Base-by-base conservation (phyloP, 2,888 invertebrate genomes). In the Caenorhabditis afra region DNA sequence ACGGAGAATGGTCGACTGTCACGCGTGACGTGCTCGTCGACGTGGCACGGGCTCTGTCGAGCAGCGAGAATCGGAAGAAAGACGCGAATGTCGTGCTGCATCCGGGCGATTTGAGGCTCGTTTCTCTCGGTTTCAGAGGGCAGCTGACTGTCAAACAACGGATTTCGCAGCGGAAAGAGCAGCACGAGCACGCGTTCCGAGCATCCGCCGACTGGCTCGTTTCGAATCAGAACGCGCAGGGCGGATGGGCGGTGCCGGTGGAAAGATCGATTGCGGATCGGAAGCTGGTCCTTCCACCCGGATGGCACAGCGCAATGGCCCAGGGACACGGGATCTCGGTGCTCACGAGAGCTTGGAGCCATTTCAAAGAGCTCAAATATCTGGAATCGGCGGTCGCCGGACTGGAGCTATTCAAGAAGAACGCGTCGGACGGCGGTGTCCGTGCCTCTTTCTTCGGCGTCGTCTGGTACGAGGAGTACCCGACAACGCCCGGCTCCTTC, bases 381-480 rank as follows among this genome's bases (percentile, higher is more conserved):
- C 92, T 97, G 81, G 93, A 93, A 67, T 94, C 96, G 0, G 97
- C 97, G 1, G 91, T 94, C 44, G 93, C 93, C 82, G 97, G 95
- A 53, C 92, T 96, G 64, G 93, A 93, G 87, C 94, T 95, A 39
- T 96, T 95, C 90, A 93, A 84, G 50, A 79, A 74, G 39, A 71
- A 66, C 29, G 58, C 78, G 0, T 57, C 62, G 83, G 93, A 94
- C 82, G 95, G 95, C 71, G 96, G 96, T 2, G 95, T 96, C 5
- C 92, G 94, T 83, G 95, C 96, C 0, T 92, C 93, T 5, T 94
- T 82, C 47, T 73, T 78, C 39, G 68, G 73, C 5, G 62, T 58
- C 94, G 90, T 94, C 66, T 98, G 97, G 97, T 98, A 96, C 91
- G 98, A 99, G 91, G 99, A 99, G 91, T 99, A 99, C 91, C 99